Evolutionary conservation across 2,797 vertebrate species (phyloP).

Genomic region (Parambassis ranga): DNA sequence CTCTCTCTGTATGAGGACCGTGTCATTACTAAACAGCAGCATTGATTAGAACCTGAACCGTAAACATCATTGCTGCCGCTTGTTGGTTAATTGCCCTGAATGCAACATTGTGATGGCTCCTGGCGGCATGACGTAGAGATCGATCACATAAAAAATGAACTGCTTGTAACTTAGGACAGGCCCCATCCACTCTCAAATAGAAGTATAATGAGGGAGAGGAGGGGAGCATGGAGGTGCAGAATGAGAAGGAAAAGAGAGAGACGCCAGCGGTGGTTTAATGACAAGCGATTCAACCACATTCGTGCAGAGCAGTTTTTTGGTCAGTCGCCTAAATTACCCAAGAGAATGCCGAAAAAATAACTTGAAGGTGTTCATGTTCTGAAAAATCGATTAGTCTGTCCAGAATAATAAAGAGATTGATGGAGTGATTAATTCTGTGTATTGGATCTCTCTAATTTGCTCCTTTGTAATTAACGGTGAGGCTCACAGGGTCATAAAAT

Average conservation of each 20-base stretch:
- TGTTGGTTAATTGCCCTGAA: constrained; percentile 48
- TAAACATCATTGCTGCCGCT: constrained; percentile 3
- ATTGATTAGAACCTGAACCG: constrained; percentile 20
- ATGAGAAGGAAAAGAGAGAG: constrained; percentile 12
- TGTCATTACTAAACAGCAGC: not conserved
- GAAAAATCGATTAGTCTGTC: not conserved
- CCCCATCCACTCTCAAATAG: constrained; percentile 37
- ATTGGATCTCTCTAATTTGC: constrained; percentile 20
- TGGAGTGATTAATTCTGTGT: not conserved
- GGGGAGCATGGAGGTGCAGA: not conserved
- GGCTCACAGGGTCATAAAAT: constrained; percentile 13
- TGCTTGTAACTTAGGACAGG: constrained; percentile 31
- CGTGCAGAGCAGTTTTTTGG: no score
- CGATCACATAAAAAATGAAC: constrained; percentile 49
- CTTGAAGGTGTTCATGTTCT: not conserved
- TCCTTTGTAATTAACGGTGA: constrained; percentile 40
- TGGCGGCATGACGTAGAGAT: constrained; percentile 15
- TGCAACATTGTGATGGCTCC: not conserved
- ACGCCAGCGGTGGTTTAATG: constrained; percentile 2
- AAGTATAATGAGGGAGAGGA: constrained; percentile 43
- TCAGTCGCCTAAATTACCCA: not conserved
- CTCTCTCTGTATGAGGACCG: not conserved
- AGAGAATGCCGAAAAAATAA: not conserved
- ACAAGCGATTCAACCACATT: constrained; percentile 11
- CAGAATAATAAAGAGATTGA: constrained; percentile 10